A percentile compares a stretch with the other conserved stretches of the same genome.
These are phyloP conservation scores for Cantharis lateralis DNA, from an alignment of 2,888 invertebrate genomes.

Conservation along the genomic window DNA sequence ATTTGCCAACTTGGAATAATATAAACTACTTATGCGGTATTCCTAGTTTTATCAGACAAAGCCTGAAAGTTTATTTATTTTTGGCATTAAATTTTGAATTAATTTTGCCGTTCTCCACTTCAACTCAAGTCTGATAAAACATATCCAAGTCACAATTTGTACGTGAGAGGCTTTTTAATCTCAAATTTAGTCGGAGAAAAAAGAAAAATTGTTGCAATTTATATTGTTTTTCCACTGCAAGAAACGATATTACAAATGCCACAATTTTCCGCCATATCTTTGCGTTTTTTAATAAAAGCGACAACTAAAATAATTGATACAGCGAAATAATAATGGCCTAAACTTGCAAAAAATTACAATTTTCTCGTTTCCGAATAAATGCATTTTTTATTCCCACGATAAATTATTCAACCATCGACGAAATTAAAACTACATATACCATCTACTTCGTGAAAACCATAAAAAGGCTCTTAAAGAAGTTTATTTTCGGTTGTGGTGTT, in stretches of 20 bases:
- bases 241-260: background rate
- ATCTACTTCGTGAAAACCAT: conserved; percentile 23
- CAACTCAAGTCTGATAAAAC: background rate
- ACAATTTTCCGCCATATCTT: background rate
- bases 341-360: background rate
- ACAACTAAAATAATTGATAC: background rate
- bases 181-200: conserved; percentile 5
- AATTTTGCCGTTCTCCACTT: background rate
- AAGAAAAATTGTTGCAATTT: conserved; percentile 12
- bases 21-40: conserved; percentile 15
- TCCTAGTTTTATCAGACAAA: background rate
- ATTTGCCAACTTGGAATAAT: conserved; percentile 12
- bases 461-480: conserved; percentile 16
- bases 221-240: conserved; percentile 12
- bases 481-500: background rate
- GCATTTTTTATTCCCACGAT: background rate
- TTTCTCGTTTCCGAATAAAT: background rate
- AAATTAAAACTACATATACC: background rate
- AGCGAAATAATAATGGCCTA: background rate
- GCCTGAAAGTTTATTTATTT: background rate
- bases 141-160: background rate
- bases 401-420: background rate
- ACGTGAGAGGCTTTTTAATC: conserved; percentile 1
- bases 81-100: background rate
- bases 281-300: background rate